Evolutionary conservation across 1,140 invertebrate genomes (phyloP).

Genomic region (Zaprionus africanus): DNA sequence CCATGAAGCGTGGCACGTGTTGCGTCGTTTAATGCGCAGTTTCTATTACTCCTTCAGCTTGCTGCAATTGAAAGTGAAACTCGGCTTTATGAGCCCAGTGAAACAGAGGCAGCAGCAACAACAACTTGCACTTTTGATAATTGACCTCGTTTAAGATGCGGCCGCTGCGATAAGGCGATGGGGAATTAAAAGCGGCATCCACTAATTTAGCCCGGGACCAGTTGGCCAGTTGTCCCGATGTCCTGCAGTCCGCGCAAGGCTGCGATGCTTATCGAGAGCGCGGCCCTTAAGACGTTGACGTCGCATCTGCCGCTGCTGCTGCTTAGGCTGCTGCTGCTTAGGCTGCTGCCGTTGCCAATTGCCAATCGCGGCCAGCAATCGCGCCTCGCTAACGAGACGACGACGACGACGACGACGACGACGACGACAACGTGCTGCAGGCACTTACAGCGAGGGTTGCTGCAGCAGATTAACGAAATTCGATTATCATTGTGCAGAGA

Average conservation of each 20-base stretch:
- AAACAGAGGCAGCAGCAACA: not conserved
- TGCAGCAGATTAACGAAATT: slow-evolving; percentile 11
- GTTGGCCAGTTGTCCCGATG: slow-evolving; percentile 35
- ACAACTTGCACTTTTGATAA: slow-evolving; percentile 81
- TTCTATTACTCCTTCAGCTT: slow-evolving; percentile 67
- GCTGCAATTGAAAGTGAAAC: slow-evolving; percentile 74
- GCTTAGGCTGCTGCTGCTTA: slow-evolving; percentile 44
- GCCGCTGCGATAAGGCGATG: slow-evolving; percentile 67
- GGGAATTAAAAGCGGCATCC: slow-evolving; percentile 81
- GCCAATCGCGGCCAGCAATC: slow-evolving; percentile 75
- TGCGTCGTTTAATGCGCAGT: slow-evolving; percentile 77
- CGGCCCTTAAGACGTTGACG: slow-evolving; percentile 70
- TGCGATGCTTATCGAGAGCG: slow-evolving; percentile 70
- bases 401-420: slow-evolving; percentile 61
- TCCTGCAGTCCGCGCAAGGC: slow-evolving; percentile 35
- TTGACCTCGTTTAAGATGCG: slow-evolving; percentile 81
- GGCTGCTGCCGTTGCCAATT: slow-evolving; percentile 75
- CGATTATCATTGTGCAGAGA: not conserved
- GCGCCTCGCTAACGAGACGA: slow-evolving; percentile 78
- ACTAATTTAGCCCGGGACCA: slow-evolving; percentile 67
- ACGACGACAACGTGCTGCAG: slow-evolving; percentile 74
- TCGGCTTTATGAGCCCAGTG: slow-evolving; percentile 62
- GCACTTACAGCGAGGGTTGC: slow-evolving; percentile 58
- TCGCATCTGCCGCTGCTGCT: slow-evolving; percentile 42
- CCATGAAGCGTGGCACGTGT: slow-evolving; percentile 81